These are phyloP conservation scores for Galaxias olidus DNA, from an alignment of 2,797 vertebrate genomes.

Conservation along the genomic window DNA sequence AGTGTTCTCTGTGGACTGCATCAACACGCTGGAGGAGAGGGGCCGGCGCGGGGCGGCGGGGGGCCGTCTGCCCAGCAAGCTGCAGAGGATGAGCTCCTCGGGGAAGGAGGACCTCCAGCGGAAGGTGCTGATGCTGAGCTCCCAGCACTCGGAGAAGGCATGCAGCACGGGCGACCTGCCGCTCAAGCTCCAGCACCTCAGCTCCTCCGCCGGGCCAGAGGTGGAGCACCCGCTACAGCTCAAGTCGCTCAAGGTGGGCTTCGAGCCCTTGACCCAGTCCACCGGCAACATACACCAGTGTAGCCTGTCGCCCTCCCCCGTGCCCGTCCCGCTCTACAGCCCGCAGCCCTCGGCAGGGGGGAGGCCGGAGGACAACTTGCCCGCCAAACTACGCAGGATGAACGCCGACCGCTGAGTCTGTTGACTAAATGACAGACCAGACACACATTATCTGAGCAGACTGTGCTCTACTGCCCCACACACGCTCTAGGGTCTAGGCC, in stretches of 20 bases:
- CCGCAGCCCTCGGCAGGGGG: slow-evolving; percentile 57
- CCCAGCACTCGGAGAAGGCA: slow-evolving; percentile 75
- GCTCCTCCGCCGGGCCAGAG: slow-evolving; percentile 67
- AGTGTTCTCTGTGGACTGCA: slow-evolving; percentile 78
- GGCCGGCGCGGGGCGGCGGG: slow-evolving; percentile 38
- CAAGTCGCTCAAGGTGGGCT: slow-evolving; percentile 77
- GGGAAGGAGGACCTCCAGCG: slow-evolving; percentile 80
- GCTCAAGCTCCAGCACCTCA: slow-evolving; percentile 79
- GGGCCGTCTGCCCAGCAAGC: slow-evolving; percentile 78
- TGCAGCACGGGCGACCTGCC: slow-evolving; percentile 84
- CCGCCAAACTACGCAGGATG: slow-evolving; percentile 64
- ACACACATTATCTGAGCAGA: neutral
- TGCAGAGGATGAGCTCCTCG: slow-evolving; percentile 80
- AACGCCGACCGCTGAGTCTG: slow-evolving; percentile 57
- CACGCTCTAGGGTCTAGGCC: neutral
- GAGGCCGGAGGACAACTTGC: slow-evolving; percentile 63
- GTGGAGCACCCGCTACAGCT: slow-evolving; percentile 71
- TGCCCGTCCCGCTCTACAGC: slow-evolving; percentile 45
- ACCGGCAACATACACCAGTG: slow-evolving; percentile 73
- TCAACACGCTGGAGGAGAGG: slow-evolving; percentile 70
- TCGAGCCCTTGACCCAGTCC: slow-evolving; percentile 80
- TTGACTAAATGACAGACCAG: neutral
- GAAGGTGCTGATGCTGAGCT: slow-evolving; percentile 75
- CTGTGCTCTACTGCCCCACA: neutral
- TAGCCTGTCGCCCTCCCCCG: slow-evolving; percentile 52